Evolutionary conservation across 2,888 invertebrate genomes (phyloP).

Genomic region (Callimorpha dominula): DNA sequence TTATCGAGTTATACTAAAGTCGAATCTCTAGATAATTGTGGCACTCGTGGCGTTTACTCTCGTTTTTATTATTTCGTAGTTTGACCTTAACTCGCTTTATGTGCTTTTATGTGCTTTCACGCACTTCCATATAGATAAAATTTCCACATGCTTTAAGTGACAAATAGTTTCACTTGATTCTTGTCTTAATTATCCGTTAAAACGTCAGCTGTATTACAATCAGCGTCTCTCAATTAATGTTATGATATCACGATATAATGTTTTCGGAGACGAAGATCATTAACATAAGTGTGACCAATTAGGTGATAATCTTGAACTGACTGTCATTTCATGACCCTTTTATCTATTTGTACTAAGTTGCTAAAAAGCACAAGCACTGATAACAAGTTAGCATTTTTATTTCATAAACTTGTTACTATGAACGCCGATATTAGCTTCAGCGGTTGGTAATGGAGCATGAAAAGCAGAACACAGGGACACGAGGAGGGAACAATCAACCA

Average conservation of each 20-base stretch:
- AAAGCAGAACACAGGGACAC: neutral
- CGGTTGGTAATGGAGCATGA: constrained; percentile 21
- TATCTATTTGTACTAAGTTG: too few relatives aligned
- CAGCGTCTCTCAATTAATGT: neutral
- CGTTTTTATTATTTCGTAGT: constrained; percentile 29
- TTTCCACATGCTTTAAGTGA: neutral
- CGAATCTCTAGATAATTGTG: neutral
- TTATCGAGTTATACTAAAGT: neutral
- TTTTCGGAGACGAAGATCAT: neutral
- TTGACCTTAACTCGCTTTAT: constrained; percentile 9
- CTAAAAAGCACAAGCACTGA: too few relatives aligned
- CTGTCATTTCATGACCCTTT: too few relatives aligned
- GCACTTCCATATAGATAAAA: neutral
- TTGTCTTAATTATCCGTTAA: constrained; percentile 14
- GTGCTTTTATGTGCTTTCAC: neutral
- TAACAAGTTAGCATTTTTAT: too few relatives aligned
- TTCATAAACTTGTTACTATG: constrained; percentile 18
- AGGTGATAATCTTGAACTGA: too few relatives aligned
- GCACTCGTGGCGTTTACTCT: neutral
- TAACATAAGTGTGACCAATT: neutral
- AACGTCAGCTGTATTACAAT: constrained; percentile 10
- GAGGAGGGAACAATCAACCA: neutral
- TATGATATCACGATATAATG: neutral
- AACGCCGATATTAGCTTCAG: constrained; percentile 28
- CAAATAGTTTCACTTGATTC: neutral